A percentile compares a stretch with the other conserved stretches of the same genome.
Conservation (phyloP, 2,113 vertebrate species). For the Etheostoma cragini region DNA sequence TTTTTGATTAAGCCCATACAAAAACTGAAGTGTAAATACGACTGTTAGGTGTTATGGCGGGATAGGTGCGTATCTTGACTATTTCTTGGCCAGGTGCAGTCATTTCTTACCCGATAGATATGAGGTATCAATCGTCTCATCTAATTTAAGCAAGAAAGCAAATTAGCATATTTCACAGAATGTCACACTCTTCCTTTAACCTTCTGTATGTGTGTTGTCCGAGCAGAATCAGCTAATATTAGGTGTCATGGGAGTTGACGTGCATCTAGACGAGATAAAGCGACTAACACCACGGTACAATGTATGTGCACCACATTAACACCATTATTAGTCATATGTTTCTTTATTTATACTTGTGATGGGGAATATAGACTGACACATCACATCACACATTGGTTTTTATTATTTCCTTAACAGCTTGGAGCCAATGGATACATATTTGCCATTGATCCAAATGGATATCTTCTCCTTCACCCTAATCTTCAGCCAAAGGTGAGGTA, state of each 20-base stretch:
- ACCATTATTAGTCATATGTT: background rate
- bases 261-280: slow-evolving; percentile 97
- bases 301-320: slow-evolving; percentile 80
- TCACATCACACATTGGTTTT: too few species aligned
- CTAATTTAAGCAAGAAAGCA: background rate
- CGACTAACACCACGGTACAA: slow-evolving; percentile 94
- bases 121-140: background rate
- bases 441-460: slow-evolving; percentile 98
- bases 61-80: background rate
- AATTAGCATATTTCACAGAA: background rate
- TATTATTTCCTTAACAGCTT: slow-evolving; percentile 67
- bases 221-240: slow-evolving; percentile 97
- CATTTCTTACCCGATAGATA: background rate
- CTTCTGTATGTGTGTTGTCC: slow-evolving; percentile 21
- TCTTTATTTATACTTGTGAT: background rate
- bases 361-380: background rate
- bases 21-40: background rate
- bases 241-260: slow-evolving; percentile 97
- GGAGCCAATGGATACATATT: slow-evolving; percentile 98
- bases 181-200: background rate
- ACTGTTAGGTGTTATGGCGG: background rate
- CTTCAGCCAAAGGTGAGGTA: slow-evolving; percentile 90
- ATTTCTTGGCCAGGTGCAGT: background rate
- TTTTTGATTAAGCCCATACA: background rate
- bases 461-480: slow-evolving; percentile 97